Conservation (phyloP, 2,113 vertebrate species). For the Salvelinus sp. region DNA sequence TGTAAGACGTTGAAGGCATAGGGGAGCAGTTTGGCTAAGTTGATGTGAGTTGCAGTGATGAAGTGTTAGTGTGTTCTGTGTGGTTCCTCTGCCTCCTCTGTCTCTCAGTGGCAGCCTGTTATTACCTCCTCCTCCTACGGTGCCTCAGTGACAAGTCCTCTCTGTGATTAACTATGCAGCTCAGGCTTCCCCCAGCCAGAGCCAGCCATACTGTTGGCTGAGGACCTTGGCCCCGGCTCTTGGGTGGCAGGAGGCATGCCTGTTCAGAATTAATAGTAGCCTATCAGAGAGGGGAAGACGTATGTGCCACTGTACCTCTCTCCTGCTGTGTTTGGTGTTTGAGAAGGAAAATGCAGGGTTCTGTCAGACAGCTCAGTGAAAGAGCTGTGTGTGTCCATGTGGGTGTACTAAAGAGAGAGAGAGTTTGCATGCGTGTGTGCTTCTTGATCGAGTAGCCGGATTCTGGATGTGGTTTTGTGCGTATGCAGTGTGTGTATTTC, state of each 20-base stretch:
- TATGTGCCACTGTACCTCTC: constrained; percentile 35
- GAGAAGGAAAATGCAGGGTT: background rate
- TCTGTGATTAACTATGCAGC: constrained; percentile 51
- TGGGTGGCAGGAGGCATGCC: background rate
- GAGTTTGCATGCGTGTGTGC: no score
- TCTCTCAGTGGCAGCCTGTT: constrained; percentile 52
- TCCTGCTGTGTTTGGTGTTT: background rate
- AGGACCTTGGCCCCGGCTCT: no score
- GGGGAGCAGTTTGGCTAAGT: background rate
- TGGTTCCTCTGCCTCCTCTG: constrained; percentile 30
- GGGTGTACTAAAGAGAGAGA: background rate
- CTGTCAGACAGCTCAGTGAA: background rate
- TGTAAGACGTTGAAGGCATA: background rate
- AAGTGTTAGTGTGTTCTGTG: constrained; percentile 31
- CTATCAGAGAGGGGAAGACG: background rate
- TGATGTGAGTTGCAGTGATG: constrained; percentile 8
- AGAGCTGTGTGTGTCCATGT: background rate
- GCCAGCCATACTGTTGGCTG: no score
- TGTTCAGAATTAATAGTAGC: constrained; percentile 9
- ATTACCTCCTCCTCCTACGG: constrained; percentile 51
- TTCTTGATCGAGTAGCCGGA: background rate
- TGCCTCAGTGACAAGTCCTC: constrained; percentile 32
- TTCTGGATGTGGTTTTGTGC: constrained; percentile 9
- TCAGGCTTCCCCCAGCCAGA: no score
- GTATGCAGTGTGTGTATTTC: constrained; percentile 18